These are phyloP conservation scores for Odontocolon sp. DNA, from an alignment of 2,888 invertebrate species.

Conservation along the genomic window DNA sequence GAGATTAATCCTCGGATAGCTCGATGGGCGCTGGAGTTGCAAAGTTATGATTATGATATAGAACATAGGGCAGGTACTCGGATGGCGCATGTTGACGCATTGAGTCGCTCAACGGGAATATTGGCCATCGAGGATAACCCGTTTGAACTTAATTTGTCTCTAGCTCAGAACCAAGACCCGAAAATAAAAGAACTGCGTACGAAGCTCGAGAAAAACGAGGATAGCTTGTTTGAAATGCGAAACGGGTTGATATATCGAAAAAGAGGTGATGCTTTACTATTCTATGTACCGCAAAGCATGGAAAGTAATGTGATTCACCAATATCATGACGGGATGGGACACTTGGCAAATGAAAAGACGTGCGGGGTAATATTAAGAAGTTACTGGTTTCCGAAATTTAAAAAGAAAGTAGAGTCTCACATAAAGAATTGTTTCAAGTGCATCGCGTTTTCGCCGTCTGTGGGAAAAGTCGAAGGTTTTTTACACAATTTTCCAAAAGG, in stretches of 20 bases:
- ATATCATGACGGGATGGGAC: not conserved
- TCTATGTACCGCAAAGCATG: not conserved
- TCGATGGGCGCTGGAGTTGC: constrained; percentile 67
- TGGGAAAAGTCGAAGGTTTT: not conserved
- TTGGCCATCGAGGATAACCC: not conserved
- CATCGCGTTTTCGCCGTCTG: not conserved
- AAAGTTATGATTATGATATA: constrained; percentile 63
- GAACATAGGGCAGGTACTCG: constrained; percentile 62
- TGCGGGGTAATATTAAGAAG: not conserved
- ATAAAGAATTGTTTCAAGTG: not conserved
- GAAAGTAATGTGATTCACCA: not conserved
- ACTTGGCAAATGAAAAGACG: not conserved
- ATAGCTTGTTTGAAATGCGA: not conserved
- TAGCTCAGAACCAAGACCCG: not conserved
- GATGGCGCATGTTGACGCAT: constrained; percentile 69
- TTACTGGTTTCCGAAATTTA: not conserved
- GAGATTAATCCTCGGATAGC: constrained; percentile 69
- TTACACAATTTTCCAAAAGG: not conserved
- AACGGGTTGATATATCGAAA: not conserved
- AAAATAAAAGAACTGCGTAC: not conserved
- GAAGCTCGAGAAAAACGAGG: not conserved
- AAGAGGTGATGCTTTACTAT: not conserved
- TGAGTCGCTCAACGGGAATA: constrained; percentile 47
- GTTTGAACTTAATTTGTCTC: not conserved
- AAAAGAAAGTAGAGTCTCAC: not conserved